Conservation (phyloP, 2,888 invertebrate genomes). For the Holacanthella duospinosa region DNA sequence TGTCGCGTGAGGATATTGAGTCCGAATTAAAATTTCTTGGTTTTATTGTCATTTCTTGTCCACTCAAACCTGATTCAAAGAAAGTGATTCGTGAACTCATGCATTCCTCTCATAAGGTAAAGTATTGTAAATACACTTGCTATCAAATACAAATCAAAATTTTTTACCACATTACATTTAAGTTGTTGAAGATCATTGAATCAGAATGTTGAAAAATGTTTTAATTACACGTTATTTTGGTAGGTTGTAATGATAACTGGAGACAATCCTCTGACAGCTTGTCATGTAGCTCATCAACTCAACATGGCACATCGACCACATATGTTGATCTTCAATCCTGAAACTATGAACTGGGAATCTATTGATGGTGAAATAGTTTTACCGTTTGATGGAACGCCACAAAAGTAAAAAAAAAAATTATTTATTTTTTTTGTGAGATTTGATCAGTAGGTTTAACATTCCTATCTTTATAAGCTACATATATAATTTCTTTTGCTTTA, state of each 20-base stretch:
- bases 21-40: constrained; percentile 81
- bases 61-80: constrained; percentile 90
- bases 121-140: too few relatives aligned
- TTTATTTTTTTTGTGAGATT: constrained; percentile 3
- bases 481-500: constrained; percentile 35
- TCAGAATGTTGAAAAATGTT: background rate
- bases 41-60: constrained; percentile 96
- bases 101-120: constrained; percentile 80
- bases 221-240: constrained; percentile 15
- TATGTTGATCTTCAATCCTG: constrained; percentile 51
- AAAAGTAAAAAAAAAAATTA: constrained; percentile 13
- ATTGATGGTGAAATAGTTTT: constrained; percentile 55
- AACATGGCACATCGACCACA: constrained; percentile 66
- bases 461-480: background rate
- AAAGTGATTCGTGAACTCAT: constrained; percentile 88
- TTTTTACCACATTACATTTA: background rate
- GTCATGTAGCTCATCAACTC: constrained; percentile 91
- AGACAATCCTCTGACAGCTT: constrained; percentile 96
- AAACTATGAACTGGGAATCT: constrained; percentile 65
- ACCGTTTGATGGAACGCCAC: constrained; percentile 43
- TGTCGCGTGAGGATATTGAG: constrained; percentile 79
- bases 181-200: background rate
- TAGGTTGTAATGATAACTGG: constrained; percentile 96
- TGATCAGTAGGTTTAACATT: background rate
- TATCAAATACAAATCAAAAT: background rate